Percentiles rank a stretch among this genome's conserved stretches.
phyloP scores from a whole-genome alignment of 37 sponge, comb jelly and placozoan species.

The Spongilla lacustris region DNA sequence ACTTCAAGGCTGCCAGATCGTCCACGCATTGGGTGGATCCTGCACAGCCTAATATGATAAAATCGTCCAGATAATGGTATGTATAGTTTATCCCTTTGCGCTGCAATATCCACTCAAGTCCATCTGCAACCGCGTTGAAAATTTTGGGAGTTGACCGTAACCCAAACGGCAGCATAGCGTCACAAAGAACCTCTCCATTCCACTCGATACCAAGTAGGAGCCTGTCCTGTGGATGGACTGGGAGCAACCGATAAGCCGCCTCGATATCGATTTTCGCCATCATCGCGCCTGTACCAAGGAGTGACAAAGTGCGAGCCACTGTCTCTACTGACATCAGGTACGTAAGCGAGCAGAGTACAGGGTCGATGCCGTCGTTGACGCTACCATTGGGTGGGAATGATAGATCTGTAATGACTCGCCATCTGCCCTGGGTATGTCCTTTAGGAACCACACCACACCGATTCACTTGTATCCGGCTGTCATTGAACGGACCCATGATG shows the following conservation, averaged over 20 bases:
- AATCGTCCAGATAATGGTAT: constrained; percentile 20
- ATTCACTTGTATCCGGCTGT: constrained; percentile 15
- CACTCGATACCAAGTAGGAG: background rate
- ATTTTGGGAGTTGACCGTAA: constrained; percentile 9
- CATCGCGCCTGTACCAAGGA: constrained; percentile 1
- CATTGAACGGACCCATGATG: too few relatives aligned
- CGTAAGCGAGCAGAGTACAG: constrained; percentile 8
- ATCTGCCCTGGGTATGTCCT: constrained; percentile 7
- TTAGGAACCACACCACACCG: constrained; percentile 45
- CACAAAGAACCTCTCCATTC: background rate
- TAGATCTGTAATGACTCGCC: constrained; percentile 10
- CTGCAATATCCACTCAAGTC: background rate
- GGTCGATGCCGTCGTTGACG: constrained; percentile 29
- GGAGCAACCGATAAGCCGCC: constrained; percentile 5
- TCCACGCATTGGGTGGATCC: background rate
- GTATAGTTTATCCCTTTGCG: background rate
- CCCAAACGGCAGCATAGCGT: constrained; percentile 11
- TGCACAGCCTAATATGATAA: constrained; percentile 3
- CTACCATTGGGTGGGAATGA: constrained; percentile 2
- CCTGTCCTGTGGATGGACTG: constrained; percentile 13
- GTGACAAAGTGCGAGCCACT: background rate
- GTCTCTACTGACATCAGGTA: constrained; percentile 10
- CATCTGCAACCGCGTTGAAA: constrained; percentile 4
- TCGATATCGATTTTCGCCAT: constrained; percentile 15
- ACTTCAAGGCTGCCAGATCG: background rate